Conservation (phyloP, 1,140 invertebrate species). For the Aplysia californica region DNA sequence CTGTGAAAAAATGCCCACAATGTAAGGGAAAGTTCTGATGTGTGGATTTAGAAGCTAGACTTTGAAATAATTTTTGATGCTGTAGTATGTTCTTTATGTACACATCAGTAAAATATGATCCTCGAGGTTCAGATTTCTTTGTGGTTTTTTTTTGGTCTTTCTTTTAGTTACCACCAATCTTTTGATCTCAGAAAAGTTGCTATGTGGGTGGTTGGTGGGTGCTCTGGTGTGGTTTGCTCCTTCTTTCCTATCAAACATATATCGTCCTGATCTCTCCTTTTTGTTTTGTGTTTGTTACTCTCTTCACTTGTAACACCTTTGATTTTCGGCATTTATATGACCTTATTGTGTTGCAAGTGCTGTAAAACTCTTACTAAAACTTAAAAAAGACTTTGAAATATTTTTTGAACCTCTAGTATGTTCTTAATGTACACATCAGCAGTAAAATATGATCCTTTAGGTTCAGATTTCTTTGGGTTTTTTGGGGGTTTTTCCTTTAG, state of each 20-base stretch:
- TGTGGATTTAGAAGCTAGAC: not conserved
- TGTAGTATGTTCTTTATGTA: not conserved
- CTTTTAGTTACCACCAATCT: not conserved
- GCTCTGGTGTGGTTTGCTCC: too few relatives aligned
- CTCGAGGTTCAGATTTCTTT: too few relatives aligned
- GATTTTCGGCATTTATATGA: too few relatives aligned
- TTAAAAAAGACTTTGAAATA: not conserved
- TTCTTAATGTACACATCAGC: not conserved
- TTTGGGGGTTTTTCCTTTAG: not conserved
- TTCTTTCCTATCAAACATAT: too few relatives aligned
- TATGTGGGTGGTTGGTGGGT: too few relatives aligned
- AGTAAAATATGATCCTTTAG: not conserved
- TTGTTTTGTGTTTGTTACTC: too few relatives aligned
- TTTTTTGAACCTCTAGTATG: not conserved
- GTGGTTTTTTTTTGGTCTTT: not conserved
- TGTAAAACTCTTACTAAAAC: too few relatives aligned
- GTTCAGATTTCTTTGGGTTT: too few relatives aligned
- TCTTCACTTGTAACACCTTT: too few relatives aligned
- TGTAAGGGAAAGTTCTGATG: not conserved
- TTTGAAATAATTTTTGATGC: not conserved
- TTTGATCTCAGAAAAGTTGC: too few relatives aligned
- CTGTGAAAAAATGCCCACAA: slow-evolving; percentile 11
- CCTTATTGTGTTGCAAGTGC: too few relatives aligned
- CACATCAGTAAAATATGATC: not conserved
- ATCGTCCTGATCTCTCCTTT: too few relatives aligned